Base-by-base conservation (phyloP, 2,797 vertebrate genomes). In the Aphelocoma californica region DNA sequence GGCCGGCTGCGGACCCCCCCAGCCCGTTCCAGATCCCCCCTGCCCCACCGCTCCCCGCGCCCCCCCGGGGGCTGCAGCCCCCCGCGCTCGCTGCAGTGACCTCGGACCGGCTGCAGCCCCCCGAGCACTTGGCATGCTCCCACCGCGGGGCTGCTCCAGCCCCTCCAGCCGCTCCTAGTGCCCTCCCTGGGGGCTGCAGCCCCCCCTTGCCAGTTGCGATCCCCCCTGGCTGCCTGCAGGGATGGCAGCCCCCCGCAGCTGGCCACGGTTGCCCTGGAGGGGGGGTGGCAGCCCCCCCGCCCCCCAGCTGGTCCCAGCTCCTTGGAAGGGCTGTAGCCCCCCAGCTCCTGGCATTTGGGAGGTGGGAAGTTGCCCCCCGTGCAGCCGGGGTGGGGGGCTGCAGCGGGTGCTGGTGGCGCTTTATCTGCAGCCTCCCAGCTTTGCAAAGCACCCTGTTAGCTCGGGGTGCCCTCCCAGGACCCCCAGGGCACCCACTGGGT, bases 381-480 rank as follows among this genome's bases (percentile, higher is more conserved):
- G 42, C 54, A 8, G n/a, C 20, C 15, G 15, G 42, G 42, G 14
- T 1, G 26, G 42, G 72, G 73, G 18, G n/a, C 26, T 32, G 57
- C 66, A 14, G 71, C 10, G 19, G 72, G 32, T 5, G 25, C 5
- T 10, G 31, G 1, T 8, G 50, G 1, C 18, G 5, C 36, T 66
- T 47, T 4, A 7, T 26, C 28, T 3, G 17, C 47, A 4, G 53
- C 71, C 25, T 31, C 32, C 18, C 45, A 1, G 70, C 75, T 36
- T 51, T n/a, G 26, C 50, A 0, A 0, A 29, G 40, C 32, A 1
- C 18, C 26, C 58, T 0, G 16, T 4, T 14, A 10, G 15, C 23
- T 44, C 16, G 40, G 62, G 57, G 67, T 40, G 62, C 26, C 62
- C 25, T 18, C 20, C 29, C 58, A 0, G 50, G 6, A 5, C 16